These are phyloP conservation scores for Athalia circularis DNA, from an alignment of 2,888 invertebrate genomes.

Conservation along the genomic window DNA sequence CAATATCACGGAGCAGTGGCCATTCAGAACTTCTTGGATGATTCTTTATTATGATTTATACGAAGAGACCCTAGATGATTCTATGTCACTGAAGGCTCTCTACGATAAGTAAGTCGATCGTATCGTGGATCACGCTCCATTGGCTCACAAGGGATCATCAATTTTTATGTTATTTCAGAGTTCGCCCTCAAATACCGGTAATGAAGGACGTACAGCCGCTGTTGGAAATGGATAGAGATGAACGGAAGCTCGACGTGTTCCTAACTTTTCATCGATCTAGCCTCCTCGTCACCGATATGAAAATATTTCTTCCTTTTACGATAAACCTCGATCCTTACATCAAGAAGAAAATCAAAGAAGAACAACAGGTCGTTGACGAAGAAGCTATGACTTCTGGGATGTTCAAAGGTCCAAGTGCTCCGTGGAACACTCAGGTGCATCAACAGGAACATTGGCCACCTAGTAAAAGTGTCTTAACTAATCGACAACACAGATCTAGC, in stretches of 20 bases:
- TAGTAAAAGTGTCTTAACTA: conserved; percentile 52
- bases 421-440: conserved; percentile 65
- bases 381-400: conserved; percentile 56
- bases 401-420: conserved; percentile 58
- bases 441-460: conserved; percentile 60
- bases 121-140: not conserved
- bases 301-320: conserved; percentile 97
- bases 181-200: conserved; percentile 87
- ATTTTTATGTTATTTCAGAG: conserved; percentile 75
- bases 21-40: conserved; percentile 97
- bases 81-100: conserved; percentile 89
- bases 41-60: conserved; percentile 94
- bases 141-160: not conserved
- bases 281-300: conserved; percentile 90
- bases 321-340: conserved; percentile 99
- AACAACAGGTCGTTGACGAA: conserved; percentile 83
- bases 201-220: conserved; percentile 92
- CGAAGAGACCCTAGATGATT: conserved; percentile 91
- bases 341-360: conserved; percentile 96
- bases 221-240: conserved; percentile 94
- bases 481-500: conserved; percentile 56
- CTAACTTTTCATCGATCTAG: conserved; percentile 91
- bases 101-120: conserved; percentile 89
- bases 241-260: conserved; percentile 95
- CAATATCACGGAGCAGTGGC: conserved; percentile 99